Percentiles rank a stretch among this genome's conserved stretches.
Evolutionary conservation across 2,888 invertebrate species (phyloP).

Genomic region (Apamea crenata): DNA sequence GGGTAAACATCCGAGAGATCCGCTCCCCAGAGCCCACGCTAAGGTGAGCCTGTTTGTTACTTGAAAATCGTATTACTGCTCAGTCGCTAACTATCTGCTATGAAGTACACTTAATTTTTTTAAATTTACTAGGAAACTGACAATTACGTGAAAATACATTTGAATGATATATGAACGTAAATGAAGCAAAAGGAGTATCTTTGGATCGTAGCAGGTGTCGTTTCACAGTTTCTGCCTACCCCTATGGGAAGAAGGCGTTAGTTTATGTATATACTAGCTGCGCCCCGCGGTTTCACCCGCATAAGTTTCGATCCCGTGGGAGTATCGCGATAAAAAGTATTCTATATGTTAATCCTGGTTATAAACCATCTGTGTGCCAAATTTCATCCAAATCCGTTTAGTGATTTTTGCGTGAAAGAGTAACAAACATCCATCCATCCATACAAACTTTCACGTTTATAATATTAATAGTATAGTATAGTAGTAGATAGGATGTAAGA

Average conservation of each 20-base stretch:
- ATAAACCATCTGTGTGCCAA: no score
- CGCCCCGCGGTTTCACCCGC: no score
- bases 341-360: no score
- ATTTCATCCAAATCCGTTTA: no score
- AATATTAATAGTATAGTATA: no score
- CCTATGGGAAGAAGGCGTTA: neutral
- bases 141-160: neutral
- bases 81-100: conserved; percentile 57
- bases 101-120: neutral
- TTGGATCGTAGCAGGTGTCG: neutral
- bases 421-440: no score
- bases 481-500: no score
- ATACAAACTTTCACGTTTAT: no score
- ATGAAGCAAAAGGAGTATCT: neutral
- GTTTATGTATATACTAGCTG: neutral
- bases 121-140: neutral
- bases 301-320: no score
- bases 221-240: neutral
- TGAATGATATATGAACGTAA: neutral
- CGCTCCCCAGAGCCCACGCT: conserved; percentile 74
- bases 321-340: no score
- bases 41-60: conserved; percentile 82
- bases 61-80: conserved; percentile 76
- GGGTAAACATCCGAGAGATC: conserved; percentile 83
- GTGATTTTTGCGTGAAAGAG: no score